Conservation (phyloP, 1,140 invertebrate genomes). For the Globodera ellingtonae region DNA sequence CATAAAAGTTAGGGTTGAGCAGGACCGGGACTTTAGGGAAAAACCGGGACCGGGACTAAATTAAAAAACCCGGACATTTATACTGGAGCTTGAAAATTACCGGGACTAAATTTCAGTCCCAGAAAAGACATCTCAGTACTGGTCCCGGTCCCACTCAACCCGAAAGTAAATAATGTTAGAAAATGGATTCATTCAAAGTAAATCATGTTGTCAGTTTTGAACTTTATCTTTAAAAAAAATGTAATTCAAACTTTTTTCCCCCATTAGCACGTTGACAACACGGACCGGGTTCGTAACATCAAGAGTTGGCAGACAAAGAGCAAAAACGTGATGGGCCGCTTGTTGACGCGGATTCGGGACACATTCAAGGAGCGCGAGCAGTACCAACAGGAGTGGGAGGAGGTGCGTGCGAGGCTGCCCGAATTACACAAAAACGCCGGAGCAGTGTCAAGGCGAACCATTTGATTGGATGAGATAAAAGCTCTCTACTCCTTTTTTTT, state of each 20-base stretch:
- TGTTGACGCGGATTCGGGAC: conserved; percentile 38
- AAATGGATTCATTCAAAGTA: too few relatives aligned
- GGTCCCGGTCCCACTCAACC: too few relatives aligned
- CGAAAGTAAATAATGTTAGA: too few relatives aligned
- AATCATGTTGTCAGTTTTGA: background rate
- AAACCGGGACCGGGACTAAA: too few relatives aligned
- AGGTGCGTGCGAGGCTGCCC: background rate
- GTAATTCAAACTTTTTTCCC: background rate
- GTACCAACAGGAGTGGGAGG: conserved; percentile 24
- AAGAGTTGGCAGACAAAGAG: conserved; percentile 20
- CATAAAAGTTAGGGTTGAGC: too few relatives aligned
- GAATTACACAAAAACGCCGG: background rate
- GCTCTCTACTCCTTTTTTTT: too few relatives aligned
- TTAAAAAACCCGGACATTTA: too few relatives aligned
- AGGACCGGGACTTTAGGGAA: too few relatives aligned
- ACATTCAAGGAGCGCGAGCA: conserved; percentile 10
- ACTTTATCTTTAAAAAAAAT: background rate
- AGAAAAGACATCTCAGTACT: too few relatives aligned
- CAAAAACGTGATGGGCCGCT: conserved; percentile 25
- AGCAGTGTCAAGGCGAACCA: background rate
- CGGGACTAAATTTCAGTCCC: too few relatives aligned
- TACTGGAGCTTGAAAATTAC: too few relatives aligned
- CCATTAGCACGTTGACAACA: conserved; percentile 24
- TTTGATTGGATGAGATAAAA: background rate
- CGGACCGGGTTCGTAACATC: conserved; percentile 19